Evolutionary conservation across 2,888 invertebrate species (phyloP).

Genomic region (Drosophila nigricruria): DNA sequence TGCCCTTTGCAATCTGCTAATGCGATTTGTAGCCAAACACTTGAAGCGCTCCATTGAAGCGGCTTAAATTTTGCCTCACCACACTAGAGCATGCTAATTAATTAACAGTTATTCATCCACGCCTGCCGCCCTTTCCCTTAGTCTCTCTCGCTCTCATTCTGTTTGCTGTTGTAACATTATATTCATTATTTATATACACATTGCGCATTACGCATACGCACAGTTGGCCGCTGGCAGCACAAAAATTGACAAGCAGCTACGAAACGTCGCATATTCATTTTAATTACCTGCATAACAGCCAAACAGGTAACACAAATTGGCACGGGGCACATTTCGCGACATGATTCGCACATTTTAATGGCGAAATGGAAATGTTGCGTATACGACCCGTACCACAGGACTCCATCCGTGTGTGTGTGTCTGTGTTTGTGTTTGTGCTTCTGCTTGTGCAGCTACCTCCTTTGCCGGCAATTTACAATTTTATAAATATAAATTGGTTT

Average conservation of each 20-base stretch:
- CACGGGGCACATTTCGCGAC: constrained; percentile 55
- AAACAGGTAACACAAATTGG: constrained; percentile 55
- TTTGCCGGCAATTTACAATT: constrained; percentile 61
- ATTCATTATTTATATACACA: constrained; percentile 72
- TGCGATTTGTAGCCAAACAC: constrained; percentile 64
- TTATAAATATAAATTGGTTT: constrained; percentile 82
- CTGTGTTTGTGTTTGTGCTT: background rate
- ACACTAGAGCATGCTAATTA: constrained; percentile 61
- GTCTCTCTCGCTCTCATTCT: background rate
- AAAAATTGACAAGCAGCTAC: constrained; percentile 60
- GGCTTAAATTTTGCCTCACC: constrained; percentile 53
- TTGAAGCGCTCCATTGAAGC: constrained; percentile 50
- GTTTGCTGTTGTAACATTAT: constrained; percentile 37
- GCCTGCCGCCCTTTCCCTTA: background rate
- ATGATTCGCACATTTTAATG: constrained; percentile 66
- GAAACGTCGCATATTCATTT: constrained; percentile 60
- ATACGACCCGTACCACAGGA: constrained; percentile 39
- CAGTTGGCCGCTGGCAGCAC: constrained; percentile 33
- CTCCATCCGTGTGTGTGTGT: background rate
- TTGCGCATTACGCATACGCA: constrained; percentile 63
- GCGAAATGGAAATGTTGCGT: constrained; percentile 72
- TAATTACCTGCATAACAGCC: constrained; percentile 74
- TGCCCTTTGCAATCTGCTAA: constrained; percentile 46
- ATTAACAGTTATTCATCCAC: constrained; percentile 54
- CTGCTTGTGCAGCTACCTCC: constrained; percentile 3